phyloP scores from a whole-genome alignment of 2,113 vertebrate genomes.

The Jaculus jaculus region DNA sequence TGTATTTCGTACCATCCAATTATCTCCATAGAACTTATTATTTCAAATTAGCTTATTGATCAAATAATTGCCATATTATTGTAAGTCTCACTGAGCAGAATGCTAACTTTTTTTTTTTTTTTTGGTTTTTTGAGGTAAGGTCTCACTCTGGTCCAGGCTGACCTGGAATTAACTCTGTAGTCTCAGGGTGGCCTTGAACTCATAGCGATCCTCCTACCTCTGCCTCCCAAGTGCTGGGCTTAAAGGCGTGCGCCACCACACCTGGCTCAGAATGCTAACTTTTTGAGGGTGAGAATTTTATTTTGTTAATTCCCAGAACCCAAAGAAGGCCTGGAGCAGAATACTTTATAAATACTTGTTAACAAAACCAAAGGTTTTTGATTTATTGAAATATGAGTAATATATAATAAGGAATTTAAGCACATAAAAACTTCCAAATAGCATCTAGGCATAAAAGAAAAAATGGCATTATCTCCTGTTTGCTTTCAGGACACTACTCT shows the following conservation, averaged over 20 bases:
- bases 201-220: too few species aligned
- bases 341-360: neutral
- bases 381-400: constrained; percentile 16
- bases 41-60: constrained; percentile 41
- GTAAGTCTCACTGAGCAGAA: neutral
- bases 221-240: too few species aligned
- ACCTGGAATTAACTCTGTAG: too few species aligned
- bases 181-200: too few species aligned
- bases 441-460: constrained; percentile 16
- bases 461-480: neutral
- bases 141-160: too few species aligned
- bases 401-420: neutral
- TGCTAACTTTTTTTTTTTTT: constrained; percentile 17
- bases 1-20: neutral
- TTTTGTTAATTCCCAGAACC: neutral
- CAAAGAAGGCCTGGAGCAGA: neutral
- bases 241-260: too few species aligned
- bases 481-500: neutral
- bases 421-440: constrained; percentile 17
- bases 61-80: constrained; percentile 27
- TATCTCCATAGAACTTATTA: neutral
- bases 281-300: constrained; percentile 12
- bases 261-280: constrained; percentile 20
- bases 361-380: neutral
- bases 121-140: too few species aligned